Percentiles rank a stretch among this genome's conserved stretches.
Evolutionary conservation across 2,888 invertebrate genomes (phyloP).

Genomic region (Cyclophora punctaria): DNA sequence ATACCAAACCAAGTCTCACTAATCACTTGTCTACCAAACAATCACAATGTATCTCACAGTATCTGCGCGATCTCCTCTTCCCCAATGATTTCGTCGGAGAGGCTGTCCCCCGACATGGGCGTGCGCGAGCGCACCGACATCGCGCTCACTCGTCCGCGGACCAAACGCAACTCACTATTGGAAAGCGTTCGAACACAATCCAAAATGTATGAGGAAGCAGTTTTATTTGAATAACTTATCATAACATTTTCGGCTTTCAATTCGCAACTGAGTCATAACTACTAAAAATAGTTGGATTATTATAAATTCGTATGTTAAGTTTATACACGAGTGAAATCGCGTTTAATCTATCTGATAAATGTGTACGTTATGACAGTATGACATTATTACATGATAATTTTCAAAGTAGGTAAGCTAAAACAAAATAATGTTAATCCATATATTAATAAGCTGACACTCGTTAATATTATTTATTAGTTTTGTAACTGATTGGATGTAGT

Average conservation of each 20-base stretch:
- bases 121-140: constrained; percentile 32
- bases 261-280: constrained; percentile 2
- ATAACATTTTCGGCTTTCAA: constrained; percentile 31
- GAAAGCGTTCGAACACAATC: constrained; percentile 24
- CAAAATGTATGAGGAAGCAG: constrained; percentile 26
- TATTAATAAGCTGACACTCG: no score
- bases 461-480: no score
- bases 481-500: no score
- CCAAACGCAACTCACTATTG: constrained; percentile 31
- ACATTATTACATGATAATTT: no score
- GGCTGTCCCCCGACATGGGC: constrained; percentile 56
- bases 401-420: no score
- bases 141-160: constrained; percentile 35
- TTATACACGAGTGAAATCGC: no score
- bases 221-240: constrained; percentile 32
- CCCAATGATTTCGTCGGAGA: constrained; percentile 34
- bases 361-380: no score
- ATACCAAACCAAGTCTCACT: background rate
- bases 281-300: no score
- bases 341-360: no score
- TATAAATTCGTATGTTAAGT: no score
- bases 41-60: constrained; percentile 36
- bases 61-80: constrained; percentile 27
- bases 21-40: background rate
- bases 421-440: no score